Evolutionary conservation across 2,888 invertebrate species (phyloP).

Genomic region (Hydropsyche betteni): DNA sequence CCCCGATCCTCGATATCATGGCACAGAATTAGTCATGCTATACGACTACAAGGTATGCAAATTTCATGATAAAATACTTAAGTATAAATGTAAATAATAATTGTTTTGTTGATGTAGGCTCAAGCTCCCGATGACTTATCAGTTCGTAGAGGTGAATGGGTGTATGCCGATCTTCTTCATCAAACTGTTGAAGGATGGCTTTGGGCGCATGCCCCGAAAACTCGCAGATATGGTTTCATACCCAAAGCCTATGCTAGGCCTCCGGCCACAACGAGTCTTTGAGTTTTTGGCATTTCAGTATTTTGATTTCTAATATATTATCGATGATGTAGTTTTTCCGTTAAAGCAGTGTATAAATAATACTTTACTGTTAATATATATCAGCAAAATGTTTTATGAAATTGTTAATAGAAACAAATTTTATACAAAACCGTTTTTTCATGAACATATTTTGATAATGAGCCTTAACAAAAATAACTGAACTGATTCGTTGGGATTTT

Average conservation of each 20-base stretch:
- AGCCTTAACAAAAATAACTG: background rate
- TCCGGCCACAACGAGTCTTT: conserved; percentile 89
- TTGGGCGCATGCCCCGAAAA: conserved; percentile 94
- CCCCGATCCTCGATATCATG: conserved; percentile 81
- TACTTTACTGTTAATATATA: no score
- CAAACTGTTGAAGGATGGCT: conserved; percentile 95
- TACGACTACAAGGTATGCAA: conserved; percentile 86
- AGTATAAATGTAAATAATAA: background rate
- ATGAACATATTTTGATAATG: no score
- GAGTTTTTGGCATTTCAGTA: conserved; percentile 52
- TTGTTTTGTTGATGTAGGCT: conserved; percentile 64
- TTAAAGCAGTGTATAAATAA: no score
- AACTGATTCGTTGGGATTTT: conserved; percentile 37
- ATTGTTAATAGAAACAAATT: no score
- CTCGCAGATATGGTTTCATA: conserved; percentile 92
- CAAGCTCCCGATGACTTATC: conserved; percentile 93
- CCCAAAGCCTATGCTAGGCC: conserved; percentile 94
- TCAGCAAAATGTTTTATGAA: no score
- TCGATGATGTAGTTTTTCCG: no score
- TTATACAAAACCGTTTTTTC: no score
- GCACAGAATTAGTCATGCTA: conserved; percentile 91
- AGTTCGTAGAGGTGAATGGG: conserved; percentile 92
- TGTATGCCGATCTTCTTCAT: conserved; percentile 92
- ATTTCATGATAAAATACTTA: conserved; percentile 1
- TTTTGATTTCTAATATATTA: no score